A percentile compares a stretch with the other conserved stretches of the same genome.
These are phyloP conservation scores for Oryctes rhinoceros DNA, from an alignment of 1,140 invertebrate genomes.

Conservation along the genomic window DNA sequence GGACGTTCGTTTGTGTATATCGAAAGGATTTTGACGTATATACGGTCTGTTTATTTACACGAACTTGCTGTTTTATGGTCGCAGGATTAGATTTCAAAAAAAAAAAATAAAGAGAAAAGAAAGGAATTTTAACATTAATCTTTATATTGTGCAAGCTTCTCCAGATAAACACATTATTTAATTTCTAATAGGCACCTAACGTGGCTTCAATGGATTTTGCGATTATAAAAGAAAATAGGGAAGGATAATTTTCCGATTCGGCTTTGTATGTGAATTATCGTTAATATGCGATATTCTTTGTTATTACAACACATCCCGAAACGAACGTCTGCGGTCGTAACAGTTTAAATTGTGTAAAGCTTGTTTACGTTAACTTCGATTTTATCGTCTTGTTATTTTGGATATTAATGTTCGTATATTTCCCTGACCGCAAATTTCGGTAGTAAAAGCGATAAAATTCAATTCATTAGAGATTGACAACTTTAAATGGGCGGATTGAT, in stretches of 20 bases:
- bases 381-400: not conserved
- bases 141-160: not conserved
- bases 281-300: too few relatives aligned
- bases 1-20: not conserved
- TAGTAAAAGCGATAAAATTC: not conserved
- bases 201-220: not conserved
- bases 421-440: constrained; percentile 1
- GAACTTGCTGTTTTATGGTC: not conserved
- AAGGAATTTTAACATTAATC: not conserved
- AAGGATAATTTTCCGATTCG: not conserved
- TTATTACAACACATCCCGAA: not conserved
- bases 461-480: not conserved
- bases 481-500: too few relatives aligned
- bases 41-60: not conserved
- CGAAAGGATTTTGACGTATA: constrained; percentile 9
- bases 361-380: not conserved
- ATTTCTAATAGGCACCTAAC: not conserved
- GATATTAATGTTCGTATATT: not conserved
- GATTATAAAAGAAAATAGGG: not conserved
- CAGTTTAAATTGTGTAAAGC: constrained; percentile 4
- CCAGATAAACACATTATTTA: not conserved
- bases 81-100: not conserved
- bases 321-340: not conserved
- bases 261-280: too few relatives aligned
- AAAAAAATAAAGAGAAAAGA: not conserved